Conservation (phyloP, 2,888 invertebrate species). For the Lepidochitona cinerea region DNA sequence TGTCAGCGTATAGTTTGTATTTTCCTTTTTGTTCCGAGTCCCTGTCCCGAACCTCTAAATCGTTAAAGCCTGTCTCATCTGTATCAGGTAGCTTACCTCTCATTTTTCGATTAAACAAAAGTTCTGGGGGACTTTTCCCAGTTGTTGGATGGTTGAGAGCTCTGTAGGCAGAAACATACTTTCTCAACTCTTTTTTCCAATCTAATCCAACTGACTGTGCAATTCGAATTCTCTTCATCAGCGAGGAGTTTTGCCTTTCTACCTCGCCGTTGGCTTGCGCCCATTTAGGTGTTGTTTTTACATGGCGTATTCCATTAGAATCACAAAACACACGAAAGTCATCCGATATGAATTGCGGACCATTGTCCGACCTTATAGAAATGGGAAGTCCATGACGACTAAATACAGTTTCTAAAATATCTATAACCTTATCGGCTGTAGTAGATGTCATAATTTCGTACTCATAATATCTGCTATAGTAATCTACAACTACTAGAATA, state of each 20-base stretch:
- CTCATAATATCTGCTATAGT: constrained; percentile 17
- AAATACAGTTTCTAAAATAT: constrained; percentile 7
- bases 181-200: constrained; percentile 15
- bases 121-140: constrained; percentile 17
- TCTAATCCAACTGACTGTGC: no score
- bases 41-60: background rate
- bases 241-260: constrained; percentile 32
- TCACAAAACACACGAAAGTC: constrained; percentile 24
- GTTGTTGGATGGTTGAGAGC: constrained; percentile 32
- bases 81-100: constrained; percentile 3
- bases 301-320: constrained; percentile 27
- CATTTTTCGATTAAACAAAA: constrained; percentile 1
- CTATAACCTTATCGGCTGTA: constrained; percentile 2
- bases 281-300: constrained; percentile 24
- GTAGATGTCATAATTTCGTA: background rate
- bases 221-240: constrained; percentile 34
- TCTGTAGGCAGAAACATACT: constrained; percentile 27
- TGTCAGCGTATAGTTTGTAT: constrained; percentile 12
- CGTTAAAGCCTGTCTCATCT: background rate
- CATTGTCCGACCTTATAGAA: constrained; percentile 33
- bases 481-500: constrained; percentile 19
- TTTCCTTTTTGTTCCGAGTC: constrained; percentile 2
- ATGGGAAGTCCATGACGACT: constrained; percentile 22
- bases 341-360: constrained; percentile 28
- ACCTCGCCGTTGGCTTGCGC: constrained; percentile 38